Conservation (phyloP, 2,797 vertebrate species). For the Rhadinocentrus ornatus region DNA sequence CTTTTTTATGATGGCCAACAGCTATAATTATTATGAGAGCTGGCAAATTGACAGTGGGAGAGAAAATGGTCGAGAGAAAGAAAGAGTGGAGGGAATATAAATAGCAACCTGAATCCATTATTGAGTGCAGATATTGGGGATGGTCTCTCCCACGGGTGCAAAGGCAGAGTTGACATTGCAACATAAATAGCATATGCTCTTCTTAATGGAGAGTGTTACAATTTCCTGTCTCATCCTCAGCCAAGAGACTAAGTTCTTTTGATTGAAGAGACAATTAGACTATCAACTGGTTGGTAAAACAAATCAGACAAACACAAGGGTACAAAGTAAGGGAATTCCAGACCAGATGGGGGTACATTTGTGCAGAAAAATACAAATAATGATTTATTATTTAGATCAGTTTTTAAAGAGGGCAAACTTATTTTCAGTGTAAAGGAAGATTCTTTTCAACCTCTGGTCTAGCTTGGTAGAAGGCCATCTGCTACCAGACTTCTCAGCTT, state of each 20-base stretch:
- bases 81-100: constrained; percentile 62
- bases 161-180: constrained; percentile 67
- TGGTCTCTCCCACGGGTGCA: constrained; percentile 71
- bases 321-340: constrained; percentile 21
- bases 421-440: not conserved
- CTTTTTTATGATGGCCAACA: constrained; percentile 62
- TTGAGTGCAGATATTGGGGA: constrained; percentile 78
- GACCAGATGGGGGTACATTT: constrained; percentile 5
- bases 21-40: constrained; percentile 71
- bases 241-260: constrained; percentile 45
- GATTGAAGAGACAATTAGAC: constrained; percentile 49
- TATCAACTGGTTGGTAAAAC: constrained; percentile 33
- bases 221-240: constrained; percentile 47
- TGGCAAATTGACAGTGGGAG: constrained; percentile 60
- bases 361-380: constrained; percentile 6
- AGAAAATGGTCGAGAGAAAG: constrained; percentile 42
- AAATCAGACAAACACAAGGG: constrained; percentile 29
- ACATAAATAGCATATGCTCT: constrained; percentile 76
- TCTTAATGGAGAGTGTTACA: constrained; percentile 59
- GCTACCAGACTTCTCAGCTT: not conserved
- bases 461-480: not conserved
- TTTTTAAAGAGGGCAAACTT: not conserved
- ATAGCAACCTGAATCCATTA: constrained; percentile 80
- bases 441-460: not conserved
- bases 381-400: not conserved